Conservation (phyloP, 2,797 vertebrate genomes). For the Pempheris klunzingeri region DNA sequence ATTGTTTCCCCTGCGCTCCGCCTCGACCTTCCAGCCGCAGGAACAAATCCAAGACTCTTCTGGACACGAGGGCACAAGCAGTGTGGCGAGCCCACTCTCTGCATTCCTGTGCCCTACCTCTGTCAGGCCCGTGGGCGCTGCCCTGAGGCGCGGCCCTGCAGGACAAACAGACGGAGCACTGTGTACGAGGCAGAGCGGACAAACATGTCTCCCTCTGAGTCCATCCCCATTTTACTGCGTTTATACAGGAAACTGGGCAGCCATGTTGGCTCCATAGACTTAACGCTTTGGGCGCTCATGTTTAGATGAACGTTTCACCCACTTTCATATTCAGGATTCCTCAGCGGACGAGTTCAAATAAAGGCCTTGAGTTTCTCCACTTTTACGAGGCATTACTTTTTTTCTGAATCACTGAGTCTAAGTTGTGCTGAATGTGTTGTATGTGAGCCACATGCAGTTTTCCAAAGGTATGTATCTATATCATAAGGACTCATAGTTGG, state of each 20-base stretch:
- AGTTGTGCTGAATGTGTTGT: neutral
- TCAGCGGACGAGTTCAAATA: slow-evolving; percentile 29
- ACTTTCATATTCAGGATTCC: slow-evolving; percentile 39
- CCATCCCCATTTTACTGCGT: slow-evolving; percentile 39
- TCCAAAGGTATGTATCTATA: neutral
- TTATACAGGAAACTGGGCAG: slow-evolving; percentile 64
- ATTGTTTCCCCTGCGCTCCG: slow-evolving; percentile 76
- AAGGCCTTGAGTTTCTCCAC: neutral
- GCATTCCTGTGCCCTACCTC: slow-evolving; percentile 81
- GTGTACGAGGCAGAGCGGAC: slow-evolving; percentile 65
- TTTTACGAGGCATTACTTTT: neutral
- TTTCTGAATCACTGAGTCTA: neutral
- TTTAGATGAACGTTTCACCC: slow-evolving; percentile 26
- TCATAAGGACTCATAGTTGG: neutral
- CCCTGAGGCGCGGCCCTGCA: slow-evolving; percentile 51
- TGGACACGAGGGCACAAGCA: slow-evolving; percentile 69
- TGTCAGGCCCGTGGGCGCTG: slow-evolving; percentile 75
- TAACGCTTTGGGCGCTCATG: slow-evolving; percentile 17
- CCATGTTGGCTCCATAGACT: slow-evolving; percentile 50
- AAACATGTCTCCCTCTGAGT: slow-evolving; percentile 59
- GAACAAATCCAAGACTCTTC: slow-evolving; percentile 83
- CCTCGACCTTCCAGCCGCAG: slow-evolving; percentile 60
- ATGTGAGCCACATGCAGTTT: neutral
- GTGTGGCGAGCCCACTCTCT: slow-evolving; percentile 74
- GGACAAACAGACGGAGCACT: slow-evolving; percentile 72